phyloP scores from a whole-genome alignment of 2,113 vertebrate species.

The Pan troglodytes region NHGRI_mPanTro3-v2.1_pri NC_072413.2:91595501-91596000 shows the following conservation, averaged over 20 bases:
- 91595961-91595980: background rate
- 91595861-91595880: background rate
- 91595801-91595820: background rate
- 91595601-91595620: background rate
- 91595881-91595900: conserved; percentile 47
- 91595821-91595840: background rate
- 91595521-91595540: background rate
- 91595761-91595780: background rate
- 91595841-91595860: background rate
- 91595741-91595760: background rate
- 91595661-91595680: conserved; percentile 25
- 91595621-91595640: background rate
- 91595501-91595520: conserved; percentile 30
- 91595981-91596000: background rate
- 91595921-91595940: background rate
- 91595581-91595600: background rate
- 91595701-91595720: conserved; percentile 32
- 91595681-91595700: background rate
- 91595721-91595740: background rate
- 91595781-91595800: background rate
- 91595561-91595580: background rate
- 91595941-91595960: conserved; percentile 6
- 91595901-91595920: background rate
- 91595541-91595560: background rate
- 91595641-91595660: background rate